phyloP scores from a whole-genome alignment of 2,113 vertebrate genomes.

The Raphicerus campestris region DNA sequence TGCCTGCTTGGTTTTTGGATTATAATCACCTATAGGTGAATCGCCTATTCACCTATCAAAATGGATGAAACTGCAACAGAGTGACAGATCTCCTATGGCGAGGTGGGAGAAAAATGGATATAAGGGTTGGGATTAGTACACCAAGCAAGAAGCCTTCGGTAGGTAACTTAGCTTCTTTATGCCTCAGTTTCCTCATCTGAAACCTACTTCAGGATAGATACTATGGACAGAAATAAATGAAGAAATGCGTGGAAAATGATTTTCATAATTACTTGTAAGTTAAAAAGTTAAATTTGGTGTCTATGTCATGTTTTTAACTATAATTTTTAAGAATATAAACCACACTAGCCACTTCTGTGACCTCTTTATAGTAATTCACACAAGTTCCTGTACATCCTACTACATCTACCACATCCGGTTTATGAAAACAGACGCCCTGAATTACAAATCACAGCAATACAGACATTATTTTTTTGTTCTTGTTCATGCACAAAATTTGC shows the following conservation, averaged over 20 bases:
- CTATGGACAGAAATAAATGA: neutral
- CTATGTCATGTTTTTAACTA: neutral
- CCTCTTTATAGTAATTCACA: neutral
- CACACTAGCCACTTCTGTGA: neutral
- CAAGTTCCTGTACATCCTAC: neutral
- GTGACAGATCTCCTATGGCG: no score
- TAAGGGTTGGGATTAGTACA: neutral
- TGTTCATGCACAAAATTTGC: constrained; percentile 2
- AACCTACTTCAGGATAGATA: neutral
- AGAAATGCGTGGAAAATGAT: neutral
- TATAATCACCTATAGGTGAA: no score
- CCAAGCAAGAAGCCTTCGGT: neutral
- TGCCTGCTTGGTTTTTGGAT: neutral
- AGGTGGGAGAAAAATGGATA: neutral
- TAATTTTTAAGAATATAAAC: neutral
- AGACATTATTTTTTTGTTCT: neutral
- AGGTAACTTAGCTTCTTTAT: neutral
- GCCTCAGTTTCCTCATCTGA: neutral
- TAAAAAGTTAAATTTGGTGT: neutral
- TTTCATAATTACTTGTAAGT: neutral
- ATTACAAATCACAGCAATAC: neutral
- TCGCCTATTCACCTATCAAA: neutral
- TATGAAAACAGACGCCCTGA: neutral
- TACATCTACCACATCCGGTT: neutral
- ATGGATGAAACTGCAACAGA: neutral